Percentiles rank a stretch among this genome's conserved stretches.
These are phyloP conservation scores for Pampusana beccarii DNA, from an alignment of 2,113 vertebrate species.

Conservation along the genomic window DNA sequence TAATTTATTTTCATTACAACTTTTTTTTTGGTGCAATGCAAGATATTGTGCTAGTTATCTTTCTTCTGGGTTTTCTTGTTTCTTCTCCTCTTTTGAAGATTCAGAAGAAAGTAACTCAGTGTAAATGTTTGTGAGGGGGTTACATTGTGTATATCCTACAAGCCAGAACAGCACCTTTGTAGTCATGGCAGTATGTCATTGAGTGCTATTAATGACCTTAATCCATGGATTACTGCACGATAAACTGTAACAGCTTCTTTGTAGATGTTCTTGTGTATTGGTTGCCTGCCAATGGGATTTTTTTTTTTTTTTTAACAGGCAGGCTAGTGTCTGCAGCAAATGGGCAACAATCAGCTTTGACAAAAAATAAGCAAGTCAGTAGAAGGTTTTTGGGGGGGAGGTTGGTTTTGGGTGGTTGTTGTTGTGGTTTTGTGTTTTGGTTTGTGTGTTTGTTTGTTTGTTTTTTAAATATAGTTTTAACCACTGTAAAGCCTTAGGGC, in stretches of 20 bases:
- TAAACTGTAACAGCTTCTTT: conserved; percentile 54
- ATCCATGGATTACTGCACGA: conserved; percentile 43
- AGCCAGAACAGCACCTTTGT: conserved; percentile 8
- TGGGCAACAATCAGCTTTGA: background rate
- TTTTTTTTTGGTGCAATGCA: background rate
- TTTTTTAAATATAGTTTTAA: background rate
- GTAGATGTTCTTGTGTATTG: background rate
- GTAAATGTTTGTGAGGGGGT: background rate
- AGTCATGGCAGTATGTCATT: background rate
- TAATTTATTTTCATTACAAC: background rate
- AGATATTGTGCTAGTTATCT: background rate
- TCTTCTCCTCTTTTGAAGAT: background rate
- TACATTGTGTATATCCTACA: background rate
- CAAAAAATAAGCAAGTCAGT: background rate
- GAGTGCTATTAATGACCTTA: conserved; percentile 56
- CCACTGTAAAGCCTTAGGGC: rapidly evolving
- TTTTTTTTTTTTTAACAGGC: background rate
- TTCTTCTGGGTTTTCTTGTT: background rate
- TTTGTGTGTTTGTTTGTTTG: too few species aligned
- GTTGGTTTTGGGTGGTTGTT: too few species aligned
- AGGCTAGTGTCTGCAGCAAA: background rate
- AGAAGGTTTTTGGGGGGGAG: background rate
- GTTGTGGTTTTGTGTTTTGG: too few species aligned
- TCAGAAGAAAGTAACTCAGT: background rate
- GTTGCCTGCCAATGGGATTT: background rate